Percentiles rank a stretch among this genome's conserved stretches.
Conservation (phyloP, 2,113 vertebrate species). For the Nycticryphes semicollaris region DNA sequence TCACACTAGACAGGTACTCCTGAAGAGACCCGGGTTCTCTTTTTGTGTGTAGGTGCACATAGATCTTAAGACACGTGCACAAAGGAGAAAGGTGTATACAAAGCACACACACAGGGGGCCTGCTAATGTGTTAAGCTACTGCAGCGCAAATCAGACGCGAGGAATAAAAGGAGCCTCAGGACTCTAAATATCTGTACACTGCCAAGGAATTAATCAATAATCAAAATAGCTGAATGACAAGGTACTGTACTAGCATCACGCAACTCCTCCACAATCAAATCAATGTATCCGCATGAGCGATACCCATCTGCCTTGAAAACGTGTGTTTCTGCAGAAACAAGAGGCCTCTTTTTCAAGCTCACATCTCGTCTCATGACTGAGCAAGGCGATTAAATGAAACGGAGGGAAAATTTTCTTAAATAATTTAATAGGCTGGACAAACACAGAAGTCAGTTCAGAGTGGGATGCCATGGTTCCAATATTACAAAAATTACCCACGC, state of each 20-base stretch:
- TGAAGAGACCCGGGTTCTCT: not conserved
- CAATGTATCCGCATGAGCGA: not conserved
- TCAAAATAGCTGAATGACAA: not conserved
- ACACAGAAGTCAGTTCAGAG: not conserved
- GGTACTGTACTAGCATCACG: not conserved
- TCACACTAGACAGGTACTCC: not conserved
- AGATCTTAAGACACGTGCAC: not conserved
- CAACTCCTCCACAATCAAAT: slow-evolving; percentile 15
- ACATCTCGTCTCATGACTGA: not conserved
- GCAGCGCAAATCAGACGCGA: not conserved
- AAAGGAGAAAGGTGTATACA: not conserved
- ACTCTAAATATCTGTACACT: not conserved
- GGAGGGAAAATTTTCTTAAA: slow-evolving; percentile 13
- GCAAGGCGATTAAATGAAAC: not conserved
- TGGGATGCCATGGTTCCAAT: not conserved
- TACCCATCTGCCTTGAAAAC: not conserved
- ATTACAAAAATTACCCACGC: slow-evolving; percentile 11
- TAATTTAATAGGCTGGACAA: not conserved
- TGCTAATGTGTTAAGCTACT: not conserved
- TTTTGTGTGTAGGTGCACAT: not conserved
- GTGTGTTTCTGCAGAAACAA: not conserved
- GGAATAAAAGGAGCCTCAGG: not conserved
- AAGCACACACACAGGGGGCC: not conserved
- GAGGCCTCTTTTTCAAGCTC: not conserved
- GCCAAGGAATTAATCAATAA: slow-evolving; percentile 30